Conservation (phyloP, 2,113 vertebrate species). For the Pseudopipra pipra region DNA sequence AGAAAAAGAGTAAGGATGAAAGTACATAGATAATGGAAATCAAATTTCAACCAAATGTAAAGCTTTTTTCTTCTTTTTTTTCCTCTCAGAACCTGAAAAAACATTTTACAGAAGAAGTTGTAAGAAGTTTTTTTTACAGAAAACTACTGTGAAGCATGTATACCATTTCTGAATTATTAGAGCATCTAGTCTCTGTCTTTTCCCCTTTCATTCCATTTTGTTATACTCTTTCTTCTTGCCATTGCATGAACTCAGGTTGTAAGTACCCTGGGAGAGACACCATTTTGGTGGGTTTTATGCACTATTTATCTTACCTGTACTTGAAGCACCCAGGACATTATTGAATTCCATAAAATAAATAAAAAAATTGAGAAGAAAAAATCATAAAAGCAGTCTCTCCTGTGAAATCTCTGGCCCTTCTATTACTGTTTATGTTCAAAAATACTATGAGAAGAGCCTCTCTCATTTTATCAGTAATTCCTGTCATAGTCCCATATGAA, state of each 20-base stretch:
- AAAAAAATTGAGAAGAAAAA: background rate
- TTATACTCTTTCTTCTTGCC: background rate
- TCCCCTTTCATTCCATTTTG: background rate
- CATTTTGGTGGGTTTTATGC: background rate
- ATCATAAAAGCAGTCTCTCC: background rate
- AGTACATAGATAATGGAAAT: background rate
- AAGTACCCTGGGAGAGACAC: background rate
- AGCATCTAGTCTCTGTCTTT: background rate
- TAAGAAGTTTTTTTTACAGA: background rate
- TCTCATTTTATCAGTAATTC: background rate
- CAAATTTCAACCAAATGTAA: background rate
- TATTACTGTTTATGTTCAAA: background rate
- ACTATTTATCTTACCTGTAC: background rate
- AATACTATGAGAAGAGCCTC: background rate
- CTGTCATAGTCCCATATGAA: background rate
- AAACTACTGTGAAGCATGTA: background rate
- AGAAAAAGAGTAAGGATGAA: background rate
- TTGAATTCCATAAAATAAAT: background rate
- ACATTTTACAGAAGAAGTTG: background rate
- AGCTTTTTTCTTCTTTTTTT: rapidly evolving
- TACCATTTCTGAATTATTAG: background rate
- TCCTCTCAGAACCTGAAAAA: background rate
- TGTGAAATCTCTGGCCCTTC: background rate
- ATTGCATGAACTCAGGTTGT: background rate
- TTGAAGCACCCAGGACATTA: background rate